phyloP scores from a whole-genome alignment of 2,797 vertebrate species.

The Neopelma chrysocephalum region DNA sequence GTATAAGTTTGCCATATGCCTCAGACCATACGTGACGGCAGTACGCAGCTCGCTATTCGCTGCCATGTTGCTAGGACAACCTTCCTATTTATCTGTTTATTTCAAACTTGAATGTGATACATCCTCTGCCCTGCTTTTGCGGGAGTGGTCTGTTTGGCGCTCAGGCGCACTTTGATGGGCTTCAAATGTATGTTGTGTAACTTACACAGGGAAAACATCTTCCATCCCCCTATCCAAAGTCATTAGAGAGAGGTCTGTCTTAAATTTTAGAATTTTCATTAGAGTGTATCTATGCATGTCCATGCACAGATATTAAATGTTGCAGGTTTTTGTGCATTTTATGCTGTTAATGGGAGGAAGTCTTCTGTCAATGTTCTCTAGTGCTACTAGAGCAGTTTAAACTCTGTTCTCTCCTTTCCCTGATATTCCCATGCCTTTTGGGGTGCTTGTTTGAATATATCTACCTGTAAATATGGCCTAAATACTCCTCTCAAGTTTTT shows the following conservation, averaged over 20 bases:
- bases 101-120: background rate
- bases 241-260: background rate
- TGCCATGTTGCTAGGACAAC: background rate
- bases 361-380: background rate
- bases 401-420: background rate
- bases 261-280: background rate
- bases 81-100: background rate
- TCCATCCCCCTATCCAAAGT: background rate
- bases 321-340: background rate
- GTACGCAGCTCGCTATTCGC: rapidly evolving
- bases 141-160: background rate
- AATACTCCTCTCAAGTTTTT: background rate
- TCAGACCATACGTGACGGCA: background rate
- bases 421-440: background rate
- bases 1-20: background rate
- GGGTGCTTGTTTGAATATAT: background rate
- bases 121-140: background rate
- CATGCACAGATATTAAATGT: background rate
- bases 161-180: rapidly evolving
- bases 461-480: background rate
- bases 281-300: background rate
- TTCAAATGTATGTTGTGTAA: background rate
- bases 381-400: background rate
- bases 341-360: background rate
- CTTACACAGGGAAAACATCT: background rate